These are phyloP conservation scores for Graphium colonna DNA, from an alignment of 2,888 invertebrate genomes.

Conservation along the genomic window DNA sequence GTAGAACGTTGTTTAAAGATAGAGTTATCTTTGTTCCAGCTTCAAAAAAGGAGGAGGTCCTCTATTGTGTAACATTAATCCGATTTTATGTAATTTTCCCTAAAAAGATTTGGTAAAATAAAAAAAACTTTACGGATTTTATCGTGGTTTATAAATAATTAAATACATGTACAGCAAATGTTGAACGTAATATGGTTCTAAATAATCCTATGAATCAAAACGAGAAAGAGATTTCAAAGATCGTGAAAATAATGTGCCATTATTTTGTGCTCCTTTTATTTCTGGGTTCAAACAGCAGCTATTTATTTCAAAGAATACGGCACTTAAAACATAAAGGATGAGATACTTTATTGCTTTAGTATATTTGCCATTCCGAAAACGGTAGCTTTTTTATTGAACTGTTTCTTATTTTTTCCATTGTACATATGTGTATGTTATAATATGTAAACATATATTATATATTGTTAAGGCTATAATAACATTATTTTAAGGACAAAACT, in stretches of 20 bases:
- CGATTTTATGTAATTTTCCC: no score
- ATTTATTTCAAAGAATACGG: constrained; percentile 19
- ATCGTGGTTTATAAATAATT: no score
- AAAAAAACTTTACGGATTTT: no score
- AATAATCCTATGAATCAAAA: constrained; percentile 17
- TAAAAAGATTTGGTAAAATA: no score
- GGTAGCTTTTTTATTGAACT: neutral
- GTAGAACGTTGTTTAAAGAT: no score
- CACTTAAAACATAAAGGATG: constrained; percentile 22
- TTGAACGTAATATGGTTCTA: constrained; percentile 5
- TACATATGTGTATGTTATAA: neutral
- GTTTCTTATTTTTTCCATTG: no score
- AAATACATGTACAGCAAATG: no score
- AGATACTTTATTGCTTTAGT: constrained; percentile 14
- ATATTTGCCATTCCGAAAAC: constrained; percentile 8
- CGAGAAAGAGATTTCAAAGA: constrained; percentile 18
- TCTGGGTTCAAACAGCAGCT: constrained; percentile 20
- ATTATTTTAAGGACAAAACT: neutral
- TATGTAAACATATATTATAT: neutral
- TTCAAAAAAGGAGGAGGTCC: no score
- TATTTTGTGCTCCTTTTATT: constrained; percentile 19
- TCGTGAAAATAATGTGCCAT: constrained; percentile 21
- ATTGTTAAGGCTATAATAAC: neutral
- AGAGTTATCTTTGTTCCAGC: no score
- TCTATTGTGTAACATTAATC: no score